phyloP scores from a whole-genome alignment of 2,888 invertebrate genomes.

The Gari tellinella region DNA sequence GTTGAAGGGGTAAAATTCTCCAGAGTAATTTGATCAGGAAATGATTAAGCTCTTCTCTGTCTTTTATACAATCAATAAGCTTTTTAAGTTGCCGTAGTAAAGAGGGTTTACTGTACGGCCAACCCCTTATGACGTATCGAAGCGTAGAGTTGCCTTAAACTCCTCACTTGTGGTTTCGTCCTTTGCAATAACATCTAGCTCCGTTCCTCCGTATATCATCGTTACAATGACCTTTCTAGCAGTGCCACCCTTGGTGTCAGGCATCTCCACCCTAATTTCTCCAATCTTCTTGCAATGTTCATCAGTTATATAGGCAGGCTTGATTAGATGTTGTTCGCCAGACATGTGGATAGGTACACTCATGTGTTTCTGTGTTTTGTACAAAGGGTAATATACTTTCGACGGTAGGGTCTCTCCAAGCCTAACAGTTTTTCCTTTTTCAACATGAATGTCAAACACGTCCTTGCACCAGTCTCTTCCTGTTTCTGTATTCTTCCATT shows the following conservation, averaged over 20 bases:
- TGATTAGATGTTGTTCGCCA: neutral
- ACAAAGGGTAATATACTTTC: slow-evolving; percentile 6
- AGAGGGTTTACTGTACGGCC: no score
- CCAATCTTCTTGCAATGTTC: slow-evolving; percentile 34
- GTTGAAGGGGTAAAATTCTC: no score
- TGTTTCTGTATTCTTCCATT: neutral
- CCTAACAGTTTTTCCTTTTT: slow-evolving; percentile 15
- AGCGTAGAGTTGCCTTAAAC: slow-evolving; percentile 1
- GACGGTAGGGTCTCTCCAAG: slow-evolving; percentile 1
- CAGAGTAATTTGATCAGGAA: no score
- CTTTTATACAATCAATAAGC: no score
- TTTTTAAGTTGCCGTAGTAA: no score
- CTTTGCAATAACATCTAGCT: slow-evolving; percentile 41
- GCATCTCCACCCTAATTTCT: slow-evolving; percentile 33
- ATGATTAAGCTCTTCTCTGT: no score
- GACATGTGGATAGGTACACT: slow-evolving; percentile 29
- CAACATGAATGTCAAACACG: slow-evolving; percentile 27
- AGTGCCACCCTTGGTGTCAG: slow-evolving; percentile 23
- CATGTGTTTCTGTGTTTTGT: slow-evolving; percentile 18
- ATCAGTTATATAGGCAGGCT: slow-evolving; percentile 29
- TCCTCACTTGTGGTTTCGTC: slow-evolving; percentile 4
- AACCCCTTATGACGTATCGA: slow-evolving; percentile 3
- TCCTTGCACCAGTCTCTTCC: slow-evolving; percentile 13
- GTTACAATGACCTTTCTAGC: slow-evolving; percentile 28
- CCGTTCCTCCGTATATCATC: slow-evolving; percentile 55